These are phyloP conservation scores for Gambusia holbrooki DNA, from an alignment of 2,113 vertebrate genomes.

Conservation along the genomic window DNA sequence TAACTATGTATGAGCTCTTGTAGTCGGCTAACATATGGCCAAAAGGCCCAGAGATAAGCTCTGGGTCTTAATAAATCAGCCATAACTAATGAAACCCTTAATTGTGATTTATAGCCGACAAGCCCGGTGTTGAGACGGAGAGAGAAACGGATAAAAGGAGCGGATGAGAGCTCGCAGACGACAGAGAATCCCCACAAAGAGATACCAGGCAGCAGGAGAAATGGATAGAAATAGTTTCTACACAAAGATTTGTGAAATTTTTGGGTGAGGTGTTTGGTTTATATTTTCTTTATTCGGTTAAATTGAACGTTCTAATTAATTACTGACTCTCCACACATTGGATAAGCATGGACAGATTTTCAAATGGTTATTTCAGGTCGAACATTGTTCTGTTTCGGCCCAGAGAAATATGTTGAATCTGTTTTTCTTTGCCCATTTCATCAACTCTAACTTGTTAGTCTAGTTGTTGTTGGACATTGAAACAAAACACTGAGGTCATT, in stretches of 20 bases:
- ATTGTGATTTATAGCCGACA: slow-evolving; percentile 65
- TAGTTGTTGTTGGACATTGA: too few species aligned
- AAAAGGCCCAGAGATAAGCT: slow-evolving; percentile 46
- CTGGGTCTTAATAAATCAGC: slow-evolving; percentile 63
- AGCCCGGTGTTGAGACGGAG: slow-evolving; percentile 26
- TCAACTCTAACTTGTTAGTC: too few species aligned
- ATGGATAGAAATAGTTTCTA: not conserved
- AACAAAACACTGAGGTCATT: too few species aligned
- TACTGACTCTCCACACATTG: not conserved
- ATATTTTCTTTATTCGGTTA: not conserved
- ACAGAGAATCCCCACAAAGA: not conserved
- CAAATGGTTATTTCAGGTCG: too few species aligned
- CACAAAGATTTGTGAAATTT: not conserved
- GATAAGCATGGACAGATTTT: too few species aligned
- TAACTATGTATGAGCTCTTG: slow-evolving; percentile 68
- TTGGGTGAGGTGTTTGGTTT: not conserved
- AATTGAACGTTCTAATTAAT: not conserved
- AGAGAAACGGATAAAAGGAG: slow-evolving; percentile 1
- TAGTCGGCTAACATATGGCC: slow-evolving; percentile 58
- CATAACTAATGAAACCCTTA: slow-evolving; percentile 67
- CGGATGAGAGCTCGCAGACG: not conserved
- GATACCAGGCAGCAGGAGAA: not conserved
- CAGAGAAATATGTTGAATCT: too few species aligned
- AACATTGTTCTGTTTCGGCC: too few species aligned
- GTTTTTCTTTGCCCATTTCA: too few species aligned